phyloP scores from a whole-genome alignment of 2,888 invertebrate species.

The Tribolium freemani region DNA sequence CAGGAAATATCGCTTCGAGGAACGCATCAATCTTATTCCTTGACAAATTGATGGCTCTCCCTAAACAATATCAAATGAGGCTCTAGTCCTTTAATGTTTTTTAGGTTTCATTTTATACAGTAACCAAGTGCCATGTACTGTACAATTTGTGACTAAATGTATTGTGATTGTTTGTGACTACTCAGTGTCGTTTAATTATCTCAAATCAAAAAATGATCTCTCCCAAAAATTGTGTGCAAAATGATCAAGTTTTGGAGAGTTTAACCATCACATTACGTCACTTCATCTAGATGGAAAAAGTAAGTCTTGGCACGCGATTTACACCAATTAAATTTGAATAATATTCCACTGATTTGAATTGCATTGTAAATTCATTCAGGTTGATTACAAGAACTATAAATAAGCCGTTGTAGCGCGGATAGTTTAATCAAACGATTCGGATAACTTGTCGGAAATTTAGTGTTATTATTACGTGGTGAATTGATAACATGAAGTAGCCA shows the following conservation, averaged over 20 bases:
- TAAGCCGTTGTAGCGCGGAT: not conserved
- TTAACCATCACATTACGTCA: slow-evolving; percentile 28
- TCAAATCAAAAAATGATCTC: slow-evolving; percentile 14
- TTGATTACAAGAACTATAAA: not conserved
- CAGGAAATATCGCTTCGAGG: too few relatives aligned
- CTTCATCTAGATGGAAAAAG: slow-evolving; percentile 29
- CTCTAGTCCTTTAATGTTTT: not conserved
- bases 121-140: slow-evolving; percentile 34
- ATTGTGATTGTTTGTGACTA: slow-evolving; percentile 24
- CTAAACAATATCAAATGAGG: slow-evolving; percentile 15
- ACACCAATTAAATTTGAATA: not conserved
- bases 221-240: not conserved
- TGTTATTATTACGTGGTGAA: slow-evolving; percentile 3
- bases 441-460: slow-evolving; percentile 3
- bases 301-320: slow-evolving; percentile 35
- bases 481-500: slow-evolving; percentile 6
- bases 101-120: slow-evolving; percentile 29
- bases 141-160: slow-evolving; percentile 20
- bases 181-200: not conserved
- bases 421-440: not conserved
- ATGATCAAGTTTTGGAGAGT: not conserved
- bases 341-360: slow-evolving; percentile 2
- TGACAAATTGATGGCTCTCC: slow-evolving; percentile 20
- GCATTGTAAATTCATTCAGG: slow-evolving; percentile 4
- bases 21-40: slow-evolving; percentile 21